Evolutionary conservation across 2,888 invertebrate species (phyloP).

Genomic region (Helleia helle): DNA sequence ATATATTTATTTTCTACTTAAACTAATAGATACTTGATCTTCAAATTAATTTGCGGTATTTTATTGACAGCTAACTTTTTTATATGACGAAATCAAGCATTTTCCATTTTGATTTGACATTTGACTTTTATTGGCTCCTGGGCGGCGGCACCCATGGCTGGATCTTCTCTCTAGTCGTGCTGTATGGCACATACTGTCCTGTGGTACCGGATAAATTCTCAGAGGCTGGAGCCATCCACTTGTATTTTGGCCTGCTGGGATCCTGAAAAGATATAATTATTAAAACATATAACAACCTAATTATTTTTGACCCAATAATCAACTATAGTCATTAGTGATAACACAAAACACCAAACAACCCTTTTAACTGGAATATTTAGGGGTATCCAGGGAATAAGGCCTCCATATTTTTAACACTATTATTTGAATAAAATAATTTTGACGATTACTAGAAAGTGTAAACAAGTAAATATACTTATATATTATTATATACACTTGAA

Average conservation of each 20-base stretch:
- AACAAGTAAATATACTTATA: no score
- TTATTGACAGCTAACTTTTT: background rate
- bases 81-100: background rate
- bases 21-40: background rate
- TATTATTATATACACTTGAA: no score
- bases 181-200: slow-evolving; percentile 90
- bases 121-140: slow-evolving; percentile 21
- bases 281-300: no score
- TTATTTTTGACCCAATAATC: no score
- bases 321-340: no score
- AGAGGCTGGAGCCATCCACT: slow-evolving; percentile 90
- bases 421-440: no score
- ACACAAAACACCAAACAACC: no score
- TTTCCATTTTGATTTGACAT: no score
- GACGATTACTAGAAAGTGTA: no score
- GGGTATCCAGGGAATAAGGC: no score
- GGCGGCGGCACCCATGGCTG: slow-evolving; percentile 83
- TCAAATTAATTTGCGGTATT: background rate
- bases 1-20: slow-evolving; percentile 6
- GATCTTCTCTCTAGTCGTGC: slow-evolving; percentile 90
- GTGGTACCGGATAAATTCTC: slow-evolving; percentile 90
- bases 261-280: slow-evolving; percentile 58
- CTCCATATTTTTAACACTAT: no score
- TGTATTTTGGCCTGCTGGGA: slow-evolving; percentile 82
- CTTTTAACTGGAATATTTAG: no score